Conservation (phyloP, 2,113 vertebrate genomes). For the Etheostoma spectabile region DNA sequence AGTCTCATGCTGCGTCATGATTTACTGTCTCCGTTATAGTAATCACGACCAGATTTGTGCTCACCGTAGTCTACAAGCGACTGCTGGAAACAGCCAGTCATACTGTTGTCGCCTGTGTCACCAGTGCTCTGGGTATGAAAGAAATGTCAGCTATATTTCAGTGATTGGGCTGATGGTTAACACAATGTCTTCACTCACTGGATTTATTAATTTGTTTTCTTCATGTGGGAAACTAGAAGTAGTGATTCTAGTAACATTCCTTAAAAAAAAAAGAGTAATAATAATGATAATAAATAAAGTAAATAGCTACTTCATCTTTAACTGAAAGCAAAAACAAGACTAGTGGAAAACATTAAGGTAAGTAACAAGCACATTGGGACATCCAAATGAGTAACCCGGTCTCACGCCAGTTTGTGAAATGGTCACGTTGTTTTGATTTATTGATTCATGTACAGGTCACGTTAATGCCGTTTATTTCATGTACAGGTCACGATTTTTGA, state of each 20-base stretch:
- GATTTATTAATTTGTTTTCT: conserved; percentile 45
- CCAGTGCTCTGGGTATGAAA: conserved; percentile 35
- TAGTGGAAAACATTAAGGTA: conserved; percentile 32
- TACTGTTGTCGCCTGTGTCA: conserved; percentile 69
- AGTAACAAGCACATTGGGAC: conserved; percentile 27
- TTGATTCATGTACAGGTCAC: no score
- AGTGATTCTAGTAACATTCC: conserved; percentile 32
- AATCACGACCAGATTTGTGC: conserved; percentile 83
- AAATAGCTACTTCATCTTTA: conserved; percentile 17
- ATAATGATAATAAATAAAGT: background rate
- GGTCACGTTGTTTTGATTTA: no score
- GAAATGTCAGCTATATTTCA: conserved; percentile 33
- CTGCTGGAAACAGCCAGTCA: conserved; percentile 75
- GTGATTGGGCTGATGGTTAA: conserved; percentile 36
- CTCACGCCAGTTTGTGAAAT: no score
- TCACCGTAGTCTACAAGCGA: conserved; percentile 58
- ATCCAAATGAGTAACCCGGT: conserved; percentile 4
- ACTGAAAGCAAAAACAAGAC: conserved; percentile 20
- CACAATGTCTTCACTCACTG: conserved; percentile 32
- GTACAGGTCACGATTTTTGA: no score
- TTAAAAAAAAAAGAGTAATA: background rate
- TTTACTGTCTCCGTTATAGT: conserved; percentile 85
- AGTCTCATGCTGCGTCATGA: conserved; percentile 83
- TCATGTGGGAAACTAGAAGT: conserved; percentile 42
- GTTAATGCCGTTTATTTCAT: no score